A percentile compares a stretch with the other conserved stretches of the same genome.
Conservation (phyloP, 2,797 vertebrate species). For the Acanthurus tractus region DNA sequence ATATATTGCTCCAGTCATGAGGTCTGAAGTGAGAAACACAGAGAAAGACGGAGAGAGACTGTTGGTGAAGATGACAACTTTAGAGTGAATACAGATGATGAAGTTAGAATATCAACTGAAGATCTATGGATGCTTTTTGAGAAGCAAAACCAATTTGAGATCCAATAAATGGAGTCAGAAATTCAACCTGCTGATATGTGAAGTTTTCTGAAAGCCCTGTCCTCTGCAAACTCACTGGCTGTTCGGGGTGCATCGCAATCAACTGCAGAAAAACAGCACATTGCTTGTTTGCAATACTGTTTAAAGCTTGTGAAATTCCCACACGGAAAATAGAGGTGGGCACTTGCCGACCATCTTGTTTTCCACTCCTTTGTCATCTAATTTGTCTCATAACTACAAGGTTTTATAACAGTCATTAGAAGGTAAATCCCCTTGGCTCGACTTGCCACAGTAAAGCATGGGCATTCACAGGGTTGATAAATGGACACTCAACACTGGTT, state of each 20-base stretch:
- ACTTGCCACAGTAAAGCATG: slow-evolving; percentile 62
- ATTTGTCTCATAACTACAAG: slow-evolving; percentile 73
- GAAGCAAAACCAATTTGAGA: slow-evolving; percentile 49
- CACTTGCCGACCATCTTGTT: slow-evolving; percentile 44
- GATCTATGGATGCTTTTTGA: slow-evolving; percentile 34
- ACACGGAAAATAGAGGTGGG: neutral
- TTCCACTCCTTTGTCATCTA: slow-evolving; percentile 57
- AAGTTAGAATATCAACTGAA: slow-evolving; percentile 48
- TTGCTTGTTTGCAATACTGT: slow-evolving; percentile 29
- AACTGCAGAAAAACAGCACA: slow-evolving; percentile 30
- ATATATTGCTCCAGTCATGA: slow-evolving; percentile 62
- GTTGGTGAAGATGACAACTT: slow-evolving; percentile 42
- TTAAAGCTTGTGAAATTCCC: slow-evolving; percentile 31
- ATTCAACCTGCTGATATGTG: slow-evolving; percentile 57
- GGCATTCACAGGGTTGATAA: slow-evolving; percentile 78
- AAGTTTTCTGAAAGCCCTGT: slow-evolving; percentile 27
- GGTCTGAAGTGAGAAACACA: slow-evolving; percentile 53
- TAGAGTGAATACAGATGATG: slow-evolving; percentile 57
- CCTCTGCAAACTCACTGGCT: slow-evolving; percentile 18
- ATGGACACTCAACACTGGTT: slow-evolving; percentile 85
- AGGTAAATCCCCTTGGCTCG: slow-evolving; percentile 70
- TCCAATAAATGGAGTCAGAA: slow-evolving; percentile 47
- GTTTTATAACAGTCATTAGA: slow-evolving; percentile 72
- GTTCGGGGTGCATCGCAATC: slow-evolving; percentile 38
- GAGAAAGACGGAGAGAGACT: slow-evolving; percentile 1